Evolutionary conservation across 2,113 vertebrate species (phyloP), one percentile per base, ranked within the genome.

Genomic region (Forbesichthys agassizii): DNA sequence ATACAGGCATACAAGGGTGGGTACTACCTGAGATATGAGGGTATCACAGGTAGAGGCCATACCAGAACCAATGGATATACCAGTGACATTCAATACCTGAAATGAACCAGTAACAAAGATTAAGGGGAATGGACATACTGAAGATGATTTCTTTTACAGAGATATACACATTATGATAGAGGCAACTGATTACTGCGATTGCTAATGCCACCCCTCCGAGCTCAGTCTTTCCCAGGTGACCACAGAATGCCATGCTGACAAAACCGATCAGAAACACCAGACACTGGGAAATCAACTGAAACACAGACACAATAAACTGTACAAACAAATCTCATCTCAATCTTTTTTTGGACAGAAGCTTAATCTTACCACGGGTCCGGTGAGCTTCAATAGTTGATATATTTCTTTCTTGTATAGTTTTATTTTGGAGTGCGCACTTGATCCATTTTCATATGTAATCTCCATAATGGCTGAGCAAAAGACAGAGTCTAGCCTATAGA

Each of bases 221-320:
- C 71, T 98, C 93, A 0, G 91, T 89, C 70, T 95, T 96, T 52
- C 95, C 96, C 88, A 98, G 79, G 84, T 95, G 95, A 53, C 96
- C 95, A 0, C 96, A 98, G 88, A 98, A 98, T 85, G 96, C 94
- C n/a, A 95, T 93, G 88, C 95, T 97, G 72, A 96, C 82, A 52
- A 96, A 93, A 0, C 88, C 86, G 84, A 96, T 94, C 77, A 96
- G 70, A 77, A 96, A 95, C 68, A 86, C 87, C 95, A 97, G 93
- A 87, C 95, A 46, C 82, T 98, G 95, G n/a, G 94, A 94, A 27
- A 97, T 79, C 64, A 95, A 91, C 96, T 96, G 18, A 64, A 60
- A 3, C 53, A 6, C 48, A 54, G 63, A 33, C 47, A 33, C 14
- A 66, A n/a, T 1, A 48, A 12, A n/a, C 16, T 46, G 48, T 56